Evolutionary conservation across 1,140 invertebrate genomes (phyloP), one percentile per base, ranked within the genome.

Genomic region (Zaprionus capensis): DNA sequence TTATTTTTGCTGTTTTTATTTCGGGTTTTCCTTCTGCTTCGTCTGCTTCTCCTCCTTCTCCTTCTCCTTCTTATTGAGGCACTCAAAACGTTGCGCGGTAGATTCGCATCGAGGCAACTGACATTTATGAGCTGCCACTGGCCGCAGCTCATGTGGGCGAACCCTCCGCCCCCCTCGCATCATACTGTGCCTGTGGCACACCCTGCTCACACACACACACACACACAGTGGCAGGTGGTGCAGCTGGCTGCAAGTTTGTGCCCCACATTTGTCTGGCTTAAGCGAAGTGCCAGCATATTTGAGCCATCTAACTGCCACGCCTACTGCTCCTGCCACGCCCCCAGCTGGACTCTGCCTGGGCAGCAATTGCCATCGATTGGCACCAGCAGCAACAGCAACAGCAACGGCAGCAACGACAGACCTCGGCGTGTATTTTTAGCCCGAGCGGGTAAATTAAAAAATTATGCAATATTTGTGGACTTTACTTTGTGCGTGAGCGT

Each of bases 71-170:
- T 46, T 44, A 11, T 57, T 44, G 55, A 2, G n/a, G 65, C 56
- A 24, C 61, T 75, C 65, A 24, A 73, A 51, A 49, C 22, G 34
- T 26, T 15, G 38, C 64, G 38, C 28, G n/a, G 41, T 61, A 53
- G 55, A 74, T 41, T 59, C 58, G 57, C 38, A 74, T 74, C 59
- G 41, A 41, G 49, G 17, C 49, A 66, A 49, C 82, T 85, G 82
- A 84, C 82, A 84, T 84, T 84, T 84, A 84, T 85, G 82, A 84
- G 74, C 71, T 81, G 74, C 78, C 78, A 78, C 78, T 74, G 53
- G 71, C 64, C 66, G 55, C 64, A 70, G 71, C 59, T 66, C 66
- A 62, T 68, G 58, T 63, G 46, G 46, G 41, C 51, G 26, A 49
- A 44, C 5, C 41, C n/a, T 7, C 6, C 0, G 7, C n/a, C 17